Conservation (phyloP, 1,140 invertebrate genomes). For the Aphidius gifuensis region DNA sequence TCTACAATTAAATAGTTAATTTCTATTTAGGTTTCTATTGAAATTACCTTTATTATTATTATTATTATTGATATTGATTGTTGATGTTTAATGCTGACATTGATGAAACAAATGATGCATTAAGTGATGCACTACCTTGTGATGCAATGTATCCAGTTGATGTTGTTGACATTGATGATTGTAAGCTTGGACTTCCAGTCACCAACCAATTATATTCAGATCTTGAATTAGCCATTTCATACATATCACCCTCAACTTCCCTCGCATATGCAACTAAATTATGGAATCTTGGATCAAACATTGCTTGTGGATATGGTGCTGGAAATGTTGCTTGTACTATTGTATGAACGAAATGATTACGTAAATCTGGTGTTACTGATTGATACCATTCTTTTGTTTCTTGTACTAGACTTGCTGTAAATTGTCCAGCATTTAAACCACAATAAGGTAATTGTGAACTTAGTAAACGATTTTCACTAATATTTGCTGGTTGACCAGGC, state of each 20-base stretch:
- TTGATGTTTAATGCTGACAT: slow-evolving; percentile 70
- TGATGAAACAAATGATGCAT: slow-evolving; percentile 54
- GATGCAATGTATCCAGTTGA: slow-evolving; percentile 41
- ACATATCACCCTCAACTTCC: slow-evolving; percentile 99
- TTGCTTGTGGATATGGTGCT: slow-evolving; percentile 86
- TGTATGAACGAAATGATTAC: slow-evolving; percentile 99
- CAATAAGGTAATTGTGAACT: slow-evolving; percentile 60
- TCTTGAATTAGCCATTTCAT: slow-evolving; percentile 93
- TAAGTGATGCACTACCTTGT: slow-evolving; percentile 50
- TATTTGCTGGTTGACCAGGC: slow-evolving; percentile 38
- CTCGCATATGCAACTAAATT: slow-evolving; percentile 97
- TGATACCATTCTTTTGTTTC: slow-evolving; percentile 97
- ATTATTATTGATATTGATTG: slow-evolving; percentile 57
- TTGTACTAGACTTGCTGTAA: slow-evolving; percentile 76
- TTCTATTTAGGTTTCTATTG: no score
- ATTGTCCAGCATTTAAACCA: slow-evolving; percentile 63
- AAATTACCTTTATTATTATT: slow-evolving; percentile 56
- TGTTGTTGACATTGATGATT: slow-evolving; percentile 50
- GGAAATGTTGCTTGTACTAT: slow-evolving; percentile 99
- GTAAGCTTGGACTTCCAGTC: slow-evolving; percentile 74
- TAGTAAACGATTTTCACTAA: slow-evolving; percentile 45
- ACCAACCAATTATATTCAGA: slow-evolving; percentile 98
- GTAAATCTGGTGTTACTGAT: slow-evolving; percentile 90
- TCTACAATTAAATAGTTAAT: no score
- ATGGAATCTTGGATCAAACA: slow-evolving; percentile 93